These are phyloP conservation scores for Silurus lanzhouensis DNA, from an alignment of 2,797 vertebrate species.

Conservation along the genomic window DNA sequence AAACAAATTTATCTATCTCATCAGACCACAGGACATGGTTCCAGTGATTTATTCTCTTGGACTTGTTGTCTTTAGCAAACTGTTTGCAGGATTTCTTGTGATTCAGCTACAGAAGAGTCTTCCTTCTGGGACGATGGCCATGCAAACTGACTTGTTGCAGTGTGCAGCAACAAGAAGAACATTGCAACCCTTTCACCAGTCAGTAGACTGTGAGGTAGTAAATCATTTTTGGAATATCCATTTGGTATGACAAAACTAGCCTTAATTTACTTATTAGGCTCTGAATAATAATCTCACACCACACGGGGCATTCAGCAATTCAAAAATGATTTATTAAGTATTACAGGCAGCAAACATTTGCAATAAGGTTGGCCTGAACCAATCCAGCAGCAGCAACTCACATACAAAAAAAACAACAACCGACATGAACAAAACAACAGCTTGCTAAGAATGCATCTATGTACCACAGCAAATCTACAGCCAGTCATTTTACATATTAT, in stretches of 20 bases:
- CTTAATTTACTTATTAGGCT: background rate
- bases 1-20: too few species aligned
- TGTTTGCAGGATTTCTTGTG: too few species aligned
- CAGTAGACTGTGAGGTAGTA: background rate
- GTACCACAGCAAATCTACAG: too few species aligned
- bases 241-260: background rate
- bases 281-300: constrained; percentile 22
- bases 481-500: too few species aligned
- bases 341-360: constrained; percentile 19
- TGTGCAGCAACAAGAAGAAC: too few species aligned
- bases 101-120: too few species aligned
- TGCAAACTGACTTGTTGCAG: too few species aligned
- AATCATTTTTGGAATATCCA: background rate
- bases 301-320: constrained; percentile 39
- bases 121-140: too few species aligned
- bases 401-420: background rate
- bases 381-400: background rate
- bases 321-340: constrained; percentile 62
- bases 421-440: background rate
- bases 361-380: background rate
- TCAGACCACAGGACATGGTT: too few species aligned
- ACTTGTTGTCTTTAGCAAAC: too few species aligned
- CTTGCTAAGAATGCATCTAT: background rate
- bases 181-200: background rate
- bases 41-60: too few species aligned